These are phyloP conservation scores for Oreocharis arfaki DNA, from an alignment of 2,113 vertebrate genomes.

Conservation along the genomic window DNA sequence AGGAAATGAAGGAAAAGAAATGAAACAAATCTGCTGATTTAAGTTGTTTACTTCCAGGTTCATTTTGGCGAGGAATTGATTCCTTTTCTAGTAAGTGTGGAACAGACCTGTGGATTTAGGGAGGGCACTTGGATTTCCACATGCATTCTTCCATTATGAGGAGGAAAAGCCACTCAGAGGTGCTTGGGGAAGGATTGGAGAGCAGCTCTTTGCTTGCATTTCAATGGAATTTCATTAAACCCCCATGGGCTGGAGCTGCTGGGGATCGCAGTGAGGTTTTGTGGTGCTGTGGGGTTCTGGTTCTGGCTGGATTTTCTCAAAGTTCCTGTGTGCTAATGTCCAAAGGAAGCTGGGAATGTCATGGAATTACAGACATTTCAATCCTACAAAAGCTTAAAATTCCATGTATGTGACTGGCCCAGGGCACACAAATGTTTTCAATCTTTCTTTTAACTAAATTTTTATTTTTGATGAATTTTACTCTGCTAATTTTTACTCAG, in stretches of 20 bases:
- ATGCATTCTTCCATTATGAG: background rate
- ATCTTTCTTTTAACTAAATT: background rate
- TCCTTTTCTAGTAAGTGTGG: background rate
- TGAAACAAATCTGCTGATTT: background rate
- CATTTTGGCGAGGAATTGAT: background rate
- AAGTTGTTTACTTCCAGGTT: background rate
- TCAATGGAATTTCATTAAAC: background rate
- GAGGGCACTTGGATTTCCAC: background rate
- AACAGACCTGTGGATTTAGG: background rate
- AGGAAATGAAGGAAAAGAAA: slow-evolving; percentile 1
- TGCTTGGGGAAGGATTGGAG: background rate
- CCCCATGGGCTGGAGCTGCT: background rate
- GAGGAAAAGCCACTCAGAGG: background rate
- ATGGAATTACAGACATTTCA: accelerated
- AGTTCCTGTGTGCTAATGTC: background rate
- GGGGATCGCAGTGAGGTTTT: background rate
- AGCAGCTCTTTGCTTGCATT: background rate
- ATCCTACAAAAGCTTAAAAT: background rate
- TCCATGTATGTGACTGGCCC: too few relatives aligned
- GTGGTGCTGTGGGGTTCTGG: accelerated
- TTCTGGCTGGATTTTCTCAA: background rate
- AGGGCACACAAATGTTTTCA: accelerated
- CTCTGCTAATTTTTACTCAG: background rate
- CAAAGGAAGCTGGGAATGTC: background rate
- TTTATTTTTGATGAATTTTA: background rate